Percentiles rank a stretch among this genome's conserved stretches.
These are phyloP conservation scores for Amblyornis subalaris DNA, from an alignment of 2,113 vertebrate species.

Conservation along the genomic window DNA sequence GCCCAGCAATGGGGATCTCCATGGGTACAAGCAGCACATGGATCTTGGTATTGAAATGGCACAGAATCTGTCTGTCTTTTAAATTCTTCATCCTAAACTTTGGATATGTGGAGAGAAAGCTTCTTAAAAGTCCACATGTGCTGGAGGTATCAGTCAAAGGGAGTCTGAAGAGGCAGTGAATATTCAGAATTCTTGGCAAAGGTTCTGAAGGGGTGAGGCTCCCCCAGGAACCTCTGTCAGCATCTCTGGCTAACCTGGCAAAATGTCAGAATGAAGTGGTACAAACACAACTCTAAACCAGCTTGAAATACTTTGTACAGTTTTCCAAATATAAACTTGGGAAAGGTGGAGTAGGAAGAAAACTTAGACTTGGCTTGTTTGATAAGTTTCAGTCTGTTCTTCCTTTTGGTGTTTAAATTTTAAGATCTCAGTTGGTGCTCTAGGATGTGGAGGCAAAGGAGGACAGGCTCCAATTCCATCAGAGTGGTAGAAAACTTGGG, in stretches of 20 bases:
- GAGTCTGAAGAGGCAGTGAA: neutral
- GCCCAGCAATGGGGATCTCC: neutral
- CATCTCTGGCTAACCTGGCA: neutral
- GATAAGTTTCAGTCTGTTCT: neutral
- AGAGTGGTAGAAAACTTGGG: neutral
- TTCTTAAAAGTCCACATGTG: neutral
- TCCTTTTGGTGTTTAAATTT: neutral
- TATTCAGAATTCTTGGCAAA: neutral
- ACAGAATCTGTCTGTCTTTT: neutral
- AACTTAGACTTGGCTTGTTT: neutral
- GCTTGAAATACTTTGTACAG: neutral
- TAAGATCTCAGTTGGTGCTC: neutral
- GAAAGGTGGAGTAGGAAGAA: neutral
- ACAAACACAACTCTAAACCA: neutral
- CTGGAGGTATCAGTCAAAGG: neutral
- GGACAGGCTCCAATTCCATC: neutral
- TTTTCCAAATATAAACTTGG: neutral
- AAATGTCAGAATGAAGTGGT: neutral
- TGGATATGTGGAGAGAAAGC: neutral
- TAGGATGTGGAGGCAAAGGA: neutral
- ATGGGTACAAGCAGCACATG: neutral
- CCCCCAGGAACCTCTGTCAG: fast-evolving
- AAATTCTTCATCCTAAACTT: neutral
- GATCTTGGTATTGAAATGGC: neutral
- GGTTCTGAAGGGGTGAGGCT: neutral